Percentiles rank a stretch among this genome's conserved stretches.
Evolutionary conservation across 1,140 invertebrate species (phyloP).

Genomic region (Conus betulinus): DNA sequence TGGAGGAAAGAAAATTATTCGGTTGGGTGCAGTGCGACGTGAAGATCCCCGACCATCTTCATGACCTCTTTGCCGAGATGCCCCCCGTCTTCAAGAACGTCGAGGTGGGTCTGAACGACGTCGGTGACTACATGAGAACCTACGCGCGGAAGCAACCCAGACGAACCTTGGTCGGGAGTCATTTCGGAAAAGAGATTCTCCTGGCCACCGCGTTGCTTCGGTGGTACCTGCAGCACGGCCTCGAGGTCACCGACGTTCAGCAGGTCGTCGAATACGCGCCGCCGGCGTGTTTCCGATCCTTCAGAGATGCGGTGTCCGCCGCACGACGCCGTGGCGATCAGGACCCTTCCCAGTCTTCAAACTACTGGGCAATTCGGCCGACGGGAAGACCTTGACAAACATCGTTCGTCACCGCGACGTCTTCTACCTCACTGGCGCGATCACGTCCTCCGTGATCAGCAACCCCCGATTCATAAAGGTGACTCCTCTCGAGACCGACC

Average conservation of each 20-base stretch:
- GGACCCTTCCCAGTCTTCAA: slow-evolving; percentile 42
- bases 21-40: slow-evolving; percentile 48
- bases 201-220: slow-evolving; percentile 47
- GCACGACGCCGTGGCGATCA: slow-evolving; percentile 48
- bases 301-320: slow-evolving; percentile 45
- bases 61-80: slow-evolving; percentile 46
- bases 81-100: slow-evolving; percentile 48
- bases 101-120: slow-evolving; percentile 37
- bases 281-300: slow-evolving; percentile 39
- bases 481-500: background rate
- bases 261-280: slow-evolving; percentile 55
- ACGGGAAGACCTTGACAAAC: slow-evolving; percentile 47
- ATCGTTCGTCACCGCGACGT: slow-evolving; percentile 42
- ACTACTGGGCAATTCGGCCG: slow-evolving; percentile 44
- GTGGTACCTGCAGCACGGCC: slow-evolving; percentile 56
- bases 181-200: slow-evolving; percentile 46
- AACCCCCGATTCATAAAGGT: background rate
- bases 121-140: slow-evolving; percentile 49
- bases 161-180: slow-evolving; percentile 47
- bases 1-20: slow-evolving; percentile 3
- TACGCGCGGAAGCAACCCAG: slow-evolving; percentile 39
- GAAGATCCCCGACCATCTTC: slow-evolving; percentile 25
- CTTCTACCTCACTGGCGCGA: slow-evolving; percentile 38
- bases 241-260: slow-evolving; percentile 47
- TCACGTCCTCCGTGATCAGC: background rate